A percentile compares a stretch with the other conserved stretches of the same genome.
phyloP scores from a whole-genome alignment of 1,140 invertebrate species.

The Ooceraea biroi region DNA sequence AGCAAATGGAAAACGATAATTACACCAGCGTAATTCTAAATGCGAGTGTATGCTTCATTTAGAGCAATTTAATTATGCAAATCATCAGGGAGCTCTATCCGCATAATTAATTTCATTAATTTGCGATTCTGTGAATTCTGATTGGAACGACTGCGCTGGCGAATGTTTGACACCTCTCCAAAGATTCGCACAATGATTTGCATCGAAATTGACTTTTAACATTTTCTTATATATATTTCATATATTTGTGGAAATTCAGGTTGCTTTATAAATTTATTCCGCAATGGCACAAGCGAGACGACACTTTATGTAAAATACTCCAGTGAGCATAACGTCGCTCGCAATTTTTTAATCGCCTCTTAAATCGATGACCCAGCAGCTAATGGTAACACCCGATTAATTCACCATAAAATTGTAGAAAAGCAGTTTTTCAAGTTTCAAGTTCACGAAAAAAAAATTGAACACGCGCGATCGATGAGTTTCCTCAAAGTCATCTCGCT shows the following conservation, averaged over 20 bases:
- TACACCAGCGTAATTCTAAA: constrained; percentile 3
- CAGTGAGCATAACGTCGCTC: constrained; percentile 15
- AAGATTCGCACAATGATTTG: constrained; percentile 1
- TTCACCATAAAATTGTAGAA: not conserved
- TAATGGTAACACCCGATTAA: constrained; percentile 38
- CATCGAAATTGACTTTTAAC: constrained; percentile 13
- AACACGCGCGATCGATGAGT: not conserved
- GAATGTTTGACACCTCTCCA: not conserved
- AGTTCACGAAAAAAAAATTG: constrained; percentile 7
- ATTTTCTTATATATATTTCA: too few relatives aligned
- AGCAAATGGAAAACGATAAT: not conserved
- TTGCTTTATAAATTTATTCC: constrained; percentile 46
- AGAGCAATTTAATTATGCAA: constrained; percentile 1
- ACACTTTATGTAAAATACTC: constrained; percentile 41
- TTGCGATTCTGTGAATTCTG: not conserved
- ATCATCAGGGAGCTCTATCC: not conserved
- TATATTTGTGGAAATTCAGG: constrained; percentile 43
- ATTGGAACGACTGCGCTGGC: too few relatives aligned
- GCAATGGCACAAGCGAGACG: not conserved
- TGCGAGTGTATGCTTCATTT: not conserved
- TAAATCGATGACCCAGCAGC: constrained; percentile 43
- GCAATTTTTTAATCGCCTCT: constrained; percentile 46
- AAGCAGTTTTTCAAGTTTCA: not conserved
- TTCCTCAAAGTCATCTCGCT: not conserved
- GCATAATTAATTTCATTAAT: not conserved